phyloP scores from a whole-genome alignment of 2,113 vertebrate species.

The Corythornis vintsioides region DNA sequence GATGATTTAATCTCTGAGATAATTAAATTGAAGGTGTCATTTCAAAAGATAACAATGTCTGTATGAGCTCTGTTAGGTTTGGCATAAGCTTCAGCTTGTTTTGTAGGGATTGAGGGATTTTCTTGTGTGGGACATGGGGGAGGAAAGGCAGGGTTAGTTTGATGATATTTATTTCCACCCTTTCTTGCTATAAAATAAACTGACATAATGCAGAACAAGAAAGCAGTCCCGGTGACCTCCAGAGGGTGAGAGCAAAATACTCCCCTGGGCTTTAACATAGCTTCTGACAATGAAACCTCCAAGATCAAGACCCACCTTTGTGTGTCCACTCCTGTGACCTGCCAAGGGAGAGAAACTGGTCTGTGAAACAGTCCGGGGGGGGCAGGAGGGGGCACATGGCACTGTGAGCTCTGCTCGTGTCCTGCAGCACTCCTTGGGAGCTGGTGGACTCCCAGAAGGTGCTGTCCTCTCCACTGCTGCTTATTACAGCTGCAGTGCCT shows the following conservation, averaged over 20 bases:
- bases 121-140: neutral
- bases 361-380: neutral
- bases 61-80: conserved; percentile 40
- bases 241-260: neutral
- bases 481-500: neutral
- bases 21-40: conserved; percentile 71
- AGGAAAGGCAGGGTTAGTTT: neutral
- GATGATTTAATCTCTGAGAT: conserved; percentile 66
- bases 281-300: neutral
- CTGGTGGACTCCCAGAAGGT: neutral
- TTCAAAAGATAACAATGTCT: conserved; percentile 55
- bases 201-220: conserved; percentile 44
- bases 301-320: neutral
- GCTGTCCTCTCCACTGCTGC: neutral
- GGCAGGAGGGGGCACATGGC: neutral
- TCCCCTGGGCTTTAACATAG: neutral
- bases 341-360: neutral
- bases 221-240: neutral
- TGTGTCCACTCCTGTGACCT: neutral
- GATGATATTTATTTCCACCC: conserved; percentile 19
- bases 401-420: neutral
- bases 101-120: conserved; percentile 37
- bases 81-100: conserved; percentile 25
- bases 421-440: neutral
- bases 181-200: conserved; percentile 34